Base-by-base conservation (phyloP, 2,797 vertebrate genomes). In the Mormyrops attenuatus region DNA sequence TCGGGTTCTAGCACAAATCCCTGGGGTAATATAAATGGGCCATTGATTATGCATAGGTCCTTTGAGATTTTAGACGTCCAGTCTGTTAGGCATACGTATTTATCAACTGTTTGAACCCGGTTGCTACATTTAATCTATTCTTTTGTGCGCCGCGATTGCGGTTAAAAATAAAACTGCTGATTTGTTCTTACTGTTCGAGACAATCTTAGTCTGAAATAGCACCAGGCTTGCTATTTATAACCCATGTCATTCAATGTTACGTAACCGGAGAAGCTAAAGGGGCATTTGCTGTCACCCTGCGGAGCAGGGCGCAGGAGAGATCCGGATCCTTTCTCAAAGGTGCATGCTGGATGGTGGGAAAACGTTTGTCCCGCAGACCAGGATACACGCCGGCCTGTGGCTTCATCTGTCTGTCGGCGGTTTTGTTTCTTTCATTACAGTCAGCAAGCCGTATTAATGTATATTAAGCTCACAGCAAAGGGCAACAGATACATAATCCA, bases 101-200 rank as follows among this genome's bases (percentile, higher is more conserved):
- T 73, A 17, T 49, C 82, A 85, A 49, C 17, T 85, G 44, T 26
- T 85, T 30, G 22, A 13, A 5, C 22, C 49, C 47, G 82, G 41
- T 85, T 52, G 7, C 49, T 26, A 11, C 49, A 22, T 85, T 30
- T 52, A 85, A 13, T 85, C n/a, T 47, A 52, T 52, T 49, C 49
- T 85, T 50, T 11, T 85, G 44, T n/a, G 85, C 85, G 30, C 30
- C 15, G 52, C 85, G 1, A 38, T 52, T 53, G 85, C 52, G 5
- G 80, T 60, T 89, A 89, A 69, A 89, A 89, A 87, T 85, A 89
- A 89, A 89, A 85, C 80, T 86, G 89, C 82, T 89, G 84, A 89
- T 87, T 53, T 53, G 57, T 15, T 89, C 13, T 30, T 47, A 63
- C 63, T 13, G 55, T 34, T 77, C 30, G 13, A 73, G 88, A 17